Percentiles rank a stretch among this genome's conserved stretches.
Evolutionary conservation across 2,797 vertebrate genomes (phyloP).

Genomic region (Chiroxiphia lanceolata): DNA sequence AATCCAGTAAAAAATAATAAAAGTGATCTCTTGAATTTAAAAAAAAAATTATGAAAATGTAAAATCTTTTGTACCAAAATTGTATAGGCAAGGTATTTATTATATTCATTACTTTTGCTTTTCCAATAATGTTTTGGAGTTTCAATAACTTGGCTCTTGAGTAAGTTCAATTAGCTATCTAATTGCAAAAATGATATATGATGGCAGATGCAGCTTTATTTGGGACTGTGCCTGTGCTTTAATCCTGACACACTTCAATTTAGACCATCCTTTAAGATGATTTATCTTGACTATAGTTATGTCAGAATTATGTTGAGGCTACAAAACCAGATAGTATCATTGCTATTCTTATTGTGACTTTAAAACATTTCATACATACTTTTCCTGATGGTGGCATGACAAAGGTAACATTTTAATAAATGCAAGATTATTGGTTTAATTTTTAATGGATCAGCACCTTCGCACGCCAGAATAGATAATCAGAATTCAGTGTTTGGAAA

Average conservation of each 20-base stretch:
- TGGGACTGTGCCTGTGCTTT: background rate
- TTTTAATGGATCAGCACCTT: background rate
- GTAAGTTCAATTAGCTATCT: slow-evolving; percentile 43
- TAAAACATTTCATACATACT: background rate
- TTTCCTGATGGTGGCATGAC: background rate
- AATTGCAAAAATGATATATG: slow-evolving; percentile 34
- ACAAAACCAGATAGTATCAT: background rate
- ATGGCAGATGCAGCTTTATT: background rate
- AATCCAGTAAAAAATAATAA: background rate
- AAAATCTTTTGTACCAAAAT: background rate
- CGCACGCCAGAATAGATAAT: background rate
- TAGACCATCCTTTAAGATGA: background rate
- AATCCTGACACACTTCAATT: background rate
- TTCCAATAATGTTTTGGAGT: background rate
- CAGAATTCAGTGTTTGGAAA: background rate
- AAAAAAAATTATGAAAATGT: background rate
- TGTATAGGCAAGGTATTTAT: background rate
- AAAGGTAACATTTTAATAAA: background rate
- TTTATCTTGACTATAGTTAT: background rate
- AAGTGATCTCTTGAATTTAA: background rate
- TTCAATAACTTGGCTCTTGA: slow-evolving; percentile 20
- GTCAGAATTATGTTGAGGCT: background rate
- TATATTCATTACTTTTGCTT: background rate
- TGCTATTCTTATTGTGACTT: background rate
- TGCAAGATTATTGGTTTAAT: background rate